Evolutionary conservation across 2,797 vertebrate genomes (phyloP).

Genomic region (Scarus forsteni): DNA sequence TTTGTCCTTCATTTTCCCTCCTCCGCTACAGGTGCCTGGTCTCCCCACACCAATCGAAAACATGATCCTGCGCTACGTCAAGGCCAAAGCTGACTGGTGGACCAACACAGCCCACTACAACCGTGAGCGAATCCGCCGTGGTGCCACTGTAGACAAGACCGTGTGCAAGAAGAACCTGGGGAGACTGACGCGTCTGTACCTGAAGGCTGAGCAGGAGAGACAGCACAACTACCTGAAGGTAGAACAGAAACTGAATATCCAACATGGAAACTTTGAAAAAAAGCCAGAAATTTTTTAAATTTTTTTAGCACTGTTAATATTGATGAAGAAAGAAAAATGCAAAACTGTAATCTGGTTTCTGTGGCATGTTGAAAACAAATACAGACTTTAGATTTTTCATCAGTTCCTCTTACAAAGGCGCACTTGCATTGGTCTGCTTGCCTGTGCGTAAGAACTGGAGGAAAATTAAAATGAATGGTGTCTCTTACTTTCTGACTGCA

Average conservation of each 20-base stretch:
- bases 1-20: background rate
- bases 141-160: constrained; percentile 98
- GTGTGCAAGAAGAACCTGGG: constrained; percentile 99
- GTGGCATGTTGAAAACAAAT: no score
- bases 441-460: constrained; percentile 78
- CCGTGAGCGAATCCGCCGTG: constrained; percentile 96
- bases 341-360: no score
- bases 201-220: constrained; percentile 98
- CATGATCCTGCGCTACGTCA: constrained; percentile 99
- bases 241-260: constrained; percentile 1
- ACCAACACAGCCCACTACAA: constrained; percentile 99
- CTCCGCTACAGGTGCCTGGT: constrained; percentile 90
- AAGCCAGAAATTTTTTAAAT: no score
- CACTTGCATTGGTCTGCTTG: constrained; percentile 78
- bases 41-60: constrained; percentile 99
- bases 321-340: no score
- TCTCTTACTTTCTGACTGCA: constrained; percentile 40
- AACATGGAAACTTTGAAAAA: background rate
- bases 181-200: constrained; percentile 94
- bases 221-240: constrained; percentile 99
- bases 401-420: constrained; percentile 70
- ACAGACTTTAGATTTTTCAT: no score
- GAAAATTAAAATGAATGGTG: constrained; percentile 64
- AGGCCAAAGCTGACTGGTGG: constrained; percentile 99
- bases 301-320: no score